Conservation (phyloP, 2,888 invertebrate genomes). For the Tridacna crocea region DNA sequence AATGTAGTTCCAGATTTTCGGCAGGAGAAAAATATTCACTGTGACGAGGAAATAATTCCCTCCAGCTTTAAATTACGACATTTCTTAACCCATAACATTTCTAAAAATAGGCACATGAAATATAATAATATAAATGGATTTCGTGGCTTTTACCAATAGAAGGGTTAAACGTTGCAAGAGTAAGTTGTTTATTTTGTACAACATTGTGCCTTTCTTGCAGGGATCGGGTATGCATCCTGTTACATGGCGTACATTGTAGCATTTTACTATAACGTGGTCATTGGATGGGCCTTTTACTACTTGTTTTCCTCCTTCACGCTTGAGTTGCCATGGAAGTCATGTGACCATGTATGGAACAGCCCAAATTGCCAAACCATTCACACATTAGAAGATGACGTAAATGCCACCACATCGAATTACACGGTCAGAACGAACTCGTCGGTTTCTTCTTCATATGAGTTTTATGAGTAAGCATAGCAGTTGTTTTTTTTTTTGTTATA, state of each 20-base stretch:
- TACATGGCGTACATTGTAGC: slow-evolving; percentile 83
- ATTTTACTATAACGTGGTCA: slow-evolving; percentile 89
- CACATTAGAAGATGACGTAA: background rate
- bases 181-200: no score
- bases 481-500: no score
- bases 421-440: slow-evolving; percentile 58
- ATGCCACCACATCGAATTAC: slow-evolving; percentile 17
- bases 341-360: slow-evolving; percentile 93
- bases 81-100: no score
- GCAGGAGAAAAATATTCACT: no score
- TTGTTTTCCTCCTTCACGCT: slow-evolving; percentile 88
- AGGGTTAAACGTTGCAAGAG: no score
- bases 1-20: no score
- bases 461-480: slow-evolving; percentile 56
- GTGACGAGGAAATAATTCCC: no score
- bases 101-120: no score
- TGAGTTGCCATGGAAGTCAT: slow-evolving; percentile 91
- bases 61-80: no score
- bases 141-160: no score
- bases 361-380: slow-evolving; percentile 86
- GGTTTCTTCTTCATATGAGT: slow-evolving; percentile 86
- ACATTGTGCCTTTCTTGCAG: slow-evolving; percentile 90
- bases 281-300: slow-evolving; percentile 93
- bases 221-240: slow-evolving; percentile 83
- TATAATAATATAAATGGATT: no score